These are phyloP conservation scores for Geodia barretti DNA, from an alignment of 37 sponge, comb jelly and placozoan genomes.

Conservation along the genomic window DNA sequence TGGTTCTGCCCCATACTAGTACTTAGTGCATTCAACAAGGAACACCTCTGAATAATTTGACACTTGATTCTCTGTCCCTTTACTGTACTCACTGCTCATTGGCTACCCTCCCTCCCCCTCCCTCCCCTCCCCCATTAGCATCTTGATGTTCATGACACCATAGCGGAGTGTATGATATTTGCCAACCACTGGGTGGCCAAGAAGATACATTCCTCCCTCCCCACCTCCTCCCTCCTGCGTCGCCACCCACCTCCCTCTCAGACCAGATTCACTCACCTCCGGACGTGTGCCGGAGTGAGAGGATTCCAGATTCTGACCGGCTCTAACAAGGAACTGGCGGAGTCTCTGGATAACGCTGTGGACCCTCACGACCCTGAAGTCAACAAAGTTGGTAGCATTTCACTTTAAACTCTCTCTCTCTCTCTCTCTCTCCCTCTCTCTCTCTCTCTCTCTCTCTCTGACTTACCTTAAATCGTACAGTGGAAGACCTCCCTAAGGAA, in stretches of 20 bases:
- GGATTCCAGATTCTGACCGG: slow-evolving; percentile 31
- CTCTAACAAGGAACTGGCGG: slow-evolving; percentile 59
- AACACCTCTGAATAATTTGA: neutral
- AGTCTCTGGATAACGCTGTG: slow-evolving; percentile 52
- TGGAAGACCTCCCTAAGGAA: too few relatives aligned
- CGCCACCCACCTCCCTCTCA: slow-evolving; percentile 23
- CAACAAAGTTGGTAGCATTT: slow-evolving; percentile 29
- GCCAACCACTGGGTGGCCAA: slow-evolving; percentile 84
- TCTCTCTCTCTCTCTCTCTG: slow-evolving; percentile 52
- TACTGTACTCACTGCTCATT: neutral
- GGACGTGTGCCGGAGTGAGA: slow-evolving; percentile 29
- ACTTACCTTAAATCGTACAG: too few relatives aligned
- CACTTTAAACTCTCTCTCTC: neutral
- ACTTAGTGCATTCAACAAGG: neutral
- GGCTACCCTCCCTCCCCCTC: neutral
- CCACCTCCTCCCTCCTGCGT: slow-evolving; percentile 65
- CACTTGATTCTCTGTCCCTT: neutral
- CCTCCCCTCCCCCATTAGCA: slow-evolving; percentile 21
- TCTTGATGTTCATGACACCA: slow-evolving; percentile 68
- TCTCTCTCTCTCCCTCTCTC: slow-evolving; percentile 49
- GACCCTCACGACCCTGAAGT: slow-evolving; percentile 51
- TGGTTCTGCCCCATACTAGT: too few relatives aligned
- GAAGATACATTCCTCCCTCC: slow-evolving; percentile 41
- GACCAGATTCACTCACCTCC: slow-evolving; percentile 13
- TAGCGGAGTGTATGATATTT: slow-evolving; percentile 89